Evolutionary conservation across 2,113 vertebrate genomes (phyloP).

Genomic region (Xiphias gladius): DNA sequence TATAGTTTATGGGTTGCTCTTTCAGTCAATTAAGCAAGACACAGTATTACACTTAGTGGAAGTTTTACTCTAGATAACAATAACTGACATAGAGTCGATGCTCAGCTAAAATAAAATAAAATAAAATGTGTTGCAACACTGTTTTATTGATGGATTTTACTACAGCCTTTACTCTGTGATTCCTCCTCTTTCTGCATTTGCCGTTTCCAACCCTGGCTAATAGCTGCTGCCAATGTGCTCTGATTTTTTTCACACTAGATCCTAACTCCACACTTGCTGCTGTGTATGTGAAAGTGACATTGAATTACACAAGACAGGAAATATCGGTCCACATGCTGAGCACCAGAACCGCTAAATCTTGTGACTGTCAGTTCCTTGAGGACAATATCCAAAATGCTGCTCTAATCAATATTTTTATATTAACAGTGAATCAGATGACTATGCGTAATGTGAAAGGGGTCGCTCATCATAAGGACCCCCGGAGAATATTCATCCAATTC

Average conservation of each 20-base stretch:
- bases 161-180: neutral
- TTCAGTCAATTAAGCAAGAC: neutral
- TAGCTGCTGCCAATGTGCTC: conserved; percentile 48
- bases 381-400: neutral
- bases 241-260: neutral
- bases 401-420: neutral
- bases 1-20: neutral
- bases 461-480: neutral
- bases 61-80: neutral
- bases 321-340: neutral
- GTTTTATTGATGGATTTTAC: conserved; percentile 22
- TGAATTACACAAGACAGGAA: neutral
- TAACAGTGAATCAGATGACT: too few species aligned
- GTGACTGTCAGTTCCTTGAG: neutral
- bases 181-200: conserved; percentile 1
- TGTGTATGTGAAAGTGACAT: neutral
- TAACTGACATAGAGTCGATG: neutral
- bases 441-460: too few species aligned
- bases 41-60: neutral
- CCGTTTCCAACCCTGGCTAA: conserved; percentile 44
- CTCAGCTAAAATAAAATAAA: neutral
- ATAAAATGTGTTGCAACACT: neutral
- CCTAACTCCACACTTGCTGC: conserved; percentile 9
- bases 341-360: neutral
- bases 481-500: neutral